Evolutionary conservation across 1,140 invertebrate genomes (phyloP).

Genomic region (Cardiocondyla obscurior): DNA sequence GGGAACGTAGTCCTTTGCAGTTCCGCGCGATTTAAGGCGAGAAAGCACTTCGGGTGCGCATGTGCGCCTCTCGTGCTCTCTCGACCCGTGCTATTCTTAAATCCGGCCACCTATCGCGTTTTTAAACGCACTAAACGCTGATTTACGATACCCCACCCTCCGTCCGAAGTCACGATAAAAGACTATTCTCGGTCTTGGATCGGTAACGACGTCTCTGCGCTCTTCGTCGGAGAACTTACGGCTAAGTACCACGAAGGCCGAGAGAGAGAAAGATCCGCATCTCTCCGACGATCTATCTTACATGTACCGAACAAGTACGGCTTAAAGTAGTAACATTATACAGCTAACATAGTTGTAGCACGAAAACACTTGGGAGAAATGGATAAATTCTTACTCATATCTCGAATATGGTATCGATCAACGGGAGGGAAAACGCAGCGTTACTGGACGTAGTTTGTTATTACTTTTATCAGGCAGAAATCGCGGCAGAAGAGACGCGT

Average conservation of each 20-base stretch:
- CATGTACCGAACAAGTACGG: not conserved
- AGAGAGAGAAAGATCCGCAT: not conserved
- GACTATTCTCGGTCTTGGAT: slow-evolving; percentile 53
- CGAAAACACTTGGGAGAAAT: not conserved
- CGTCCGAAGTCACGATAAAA: slow-evolving; percentile 65
- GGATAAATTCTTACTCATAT: not conserved
- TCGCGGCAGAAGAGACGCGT: not conserved
- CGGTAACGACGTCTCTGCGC: slow-evolving; percentile 35
- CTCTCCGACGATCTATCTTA: not conserved
- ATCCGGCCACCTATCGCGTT: slow-evolving; percentile 69
- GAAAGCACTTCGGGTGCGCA: slow-evolving; percentile 10
- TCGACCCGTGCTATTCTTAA: slow-evolving; percentile 64
- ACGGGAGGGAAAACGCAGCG: not conserved
- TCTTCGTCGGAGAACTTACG: slow-evolving; percentile 46
- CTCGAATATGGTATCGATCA: not conserved
- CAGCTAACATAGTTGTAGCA: not conserved
- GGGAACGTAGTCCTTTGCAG: slow-evolving; percentile 8
- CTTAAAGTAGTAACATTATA: not conserved
- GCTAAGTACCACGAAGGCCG: slow-evolving; percentile 39
- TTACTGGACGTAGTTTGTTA: not conserved
- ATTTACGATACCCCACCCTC: slow-evolving; percentile 57
- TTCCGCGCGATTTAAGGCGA: slow-evolving; percentile 47
- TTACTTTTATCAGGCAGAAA: not conserved
- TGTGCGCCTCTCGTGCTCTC: not conserved
- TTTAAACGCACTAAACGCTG: slow-evolving; percentile 70